phyloP scores from a whole-genome alignment of 2,888 invertebrate genomes.

The Agriopis marginaria region DNA sequence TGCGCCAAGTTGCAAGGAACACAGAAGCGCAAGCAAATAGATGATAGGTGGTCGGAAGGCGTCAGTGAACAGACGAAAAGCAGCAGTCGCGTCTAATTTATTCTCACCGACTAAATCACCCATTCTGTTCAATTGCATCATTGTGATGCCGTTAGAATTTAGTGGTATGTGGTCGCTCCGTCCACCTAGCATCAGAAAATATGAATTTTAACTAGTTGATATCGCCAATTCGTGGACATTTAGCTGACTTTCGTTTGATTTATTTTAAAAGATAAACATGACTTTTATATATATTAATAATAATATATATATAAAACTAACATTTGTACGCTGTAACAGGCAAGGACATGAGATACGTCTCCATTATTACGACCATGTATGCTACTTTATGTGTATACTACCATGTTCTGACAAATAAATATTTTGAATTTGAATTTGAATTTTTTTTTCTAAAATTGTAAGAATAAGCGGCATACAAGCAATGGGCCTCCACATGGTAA shows the following conservation, averaged over 20 bases:
- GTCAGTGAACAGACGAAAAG: slow-evolving; percentile 62
- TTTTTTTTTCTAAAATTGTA: no score
- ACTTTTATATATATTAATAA: no score
- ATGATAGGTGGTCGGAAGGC: slow-evolving; percentile 84
- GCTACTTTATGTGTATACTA: no score
- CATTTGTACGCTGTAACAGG: no score
- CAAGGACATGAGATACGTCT: no score
- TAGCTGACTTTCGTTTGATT: not conserved
- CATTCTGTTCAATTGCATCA: slow-evolving; percentile 80
- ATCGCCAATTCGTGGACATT: slow-evolving; percentile 11
- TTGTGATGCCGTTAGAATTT: slow-evolving; percentile 70
- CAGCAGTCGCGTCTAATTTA: slow-evolving; percentile 49
- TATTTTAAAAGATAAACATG: no score
- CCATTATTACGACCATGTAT: no score
- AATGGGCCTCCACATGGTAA: no score
- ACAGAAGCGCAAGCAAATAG: slow-evolving; percentile 55
- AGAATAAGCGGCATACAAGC: no score
- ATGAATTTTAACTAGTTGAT: slow-evolving; percentile 7
- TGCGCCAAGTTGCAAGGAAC: slow-evolving; percentile 10
- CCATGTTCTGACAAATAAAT: no score
- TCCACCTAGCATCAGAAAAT: slow-evolving; percentile 81
- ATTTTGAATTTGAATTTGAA: no score
- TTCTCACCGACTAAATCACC: slow-evolving; percentile 81
- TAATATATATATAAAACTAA: no score
- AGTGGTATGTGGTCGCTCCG: slow-evolving; percentile 71